Conservation (phyloP, 1,140 invertebrate genomes). For the Lithobius niger region DNA sequence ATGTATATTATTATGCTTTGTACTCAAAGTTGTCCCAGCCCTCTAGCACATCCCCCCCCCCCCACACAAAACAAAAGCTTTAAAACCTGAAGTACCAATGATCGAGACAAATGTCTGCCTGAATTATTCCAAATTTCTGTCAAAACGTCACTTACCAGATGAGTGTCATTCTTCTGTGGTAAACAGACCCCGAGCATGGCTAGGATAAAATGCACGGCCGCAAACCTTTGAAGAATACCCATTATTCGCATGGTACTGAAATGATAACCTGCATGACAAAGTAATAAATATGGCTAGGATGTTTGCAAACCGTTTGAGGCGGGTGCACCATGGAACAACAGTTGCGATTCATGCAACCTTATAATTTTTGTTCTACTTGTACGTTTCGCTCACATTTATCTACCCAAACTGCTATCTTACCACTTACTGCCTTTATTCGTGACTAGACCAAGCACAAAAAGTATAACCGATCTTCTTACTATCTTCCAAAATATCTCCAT, state of each 20-base stretch:
- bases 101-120: too few relatives aligned
- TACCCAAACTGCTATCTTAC: not conserved
- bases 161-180: too few relatives aligned
- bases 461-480: conserved; percentile 37
- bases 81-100: too few relatives aligned
- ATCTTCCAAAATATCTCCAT: conserved; percentile 36
- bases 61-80: too few relatives aligned
- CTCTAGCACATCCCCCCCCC: too few relatives aligned
- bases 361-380: not conserved
- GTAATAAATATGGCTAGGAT: not conserved
- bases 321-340: not conserved
- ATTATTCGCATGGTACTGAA: not conserved
- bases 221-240: not conserved
- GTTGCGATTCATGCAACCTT: not conserved
- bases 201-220: not conserved
- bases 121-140: too few relatives aligned
- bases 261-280: not conserved
- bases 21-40: too few relatives aligned
- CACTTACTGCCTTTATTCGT: conserved; percentile 23
- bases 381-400: not conserved
- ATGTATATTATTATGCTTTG: too few relatives aligned
- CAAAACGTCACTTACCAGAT: too few relatives aligned
- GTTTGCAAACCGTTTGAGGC: not conserved
- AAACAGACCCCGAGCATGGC: too few relatives aligned
- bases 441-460: conserved; percentile 48